These are phyloP conservation scores for Neotoma lepida DNA, from an alignment of 2,113 vertebrate genomes.

Conservation along the genomic window DNA sequence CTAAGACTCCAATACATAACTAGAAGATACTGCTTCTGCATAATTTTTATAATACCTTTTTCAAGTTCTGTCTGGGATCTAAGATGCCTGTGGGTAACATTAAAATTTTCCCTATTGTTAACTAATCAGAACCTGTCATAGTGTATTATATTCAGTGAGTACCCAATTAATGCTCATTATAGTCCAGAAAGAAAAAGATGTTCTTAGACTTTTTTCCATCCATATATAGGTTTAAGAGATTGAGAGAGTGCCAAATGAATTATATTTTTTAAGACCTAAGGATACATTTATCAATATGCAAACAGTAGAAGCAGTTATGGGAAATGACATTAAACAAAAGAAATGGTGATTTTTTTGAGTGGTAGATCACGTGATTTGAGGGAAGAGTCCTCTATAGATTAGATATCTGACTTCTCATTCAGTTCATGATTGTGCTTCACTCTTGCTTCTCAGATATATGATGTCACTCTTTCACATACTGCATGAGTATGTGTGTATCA, in stretches of 20 bases:
- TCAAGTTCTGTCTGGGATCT: background rate
- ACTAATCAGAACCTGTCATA: background rate
- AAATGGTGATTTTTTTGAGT: constrained; percentile 69
- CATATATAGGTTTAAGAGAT: constrained; percentile 38
- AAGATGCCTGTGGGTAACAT: background rate
- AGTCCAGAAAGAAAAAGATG: constrained; percentile 7
- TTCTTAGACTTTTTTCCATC: background rate
- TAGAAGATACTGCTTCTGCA: background rate
- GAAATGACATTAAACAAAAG: constrained; percentile 74
- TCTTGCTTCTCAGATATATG: constrained; percentile 58
- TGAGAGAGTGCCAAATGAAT: constrained; percentile 59
- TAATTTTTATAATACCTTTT: background rate
- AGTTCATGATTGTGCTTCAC: constrained; percentile 7
- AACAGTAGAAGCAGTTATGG: constrained; percentile 66
- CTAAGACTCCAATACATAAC: background rate
- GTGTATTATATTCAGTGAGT: background rate
- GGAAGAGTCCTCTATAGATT: constrained; percentile 57
- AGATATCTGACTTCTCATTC: constrained; percentile 58
- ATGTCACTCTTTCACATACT: constrained; percentile 57
- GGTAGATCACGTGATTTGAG: constrained; percentile 70
- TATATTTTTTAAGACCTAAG: constrained; percentile 54
- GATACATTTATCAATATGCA: constrained; percentile 71
- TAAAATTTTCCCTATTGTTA: background rate
- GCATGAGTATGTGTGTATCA: constrained; percentile 3
- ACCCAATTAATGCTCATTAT: background rate